Evolutionary conservation across 1,140 invertebrate genomes (phyloP), one percentile per base, ranked within the genome.

Genomic region (Halesus radiatus): DNA sequence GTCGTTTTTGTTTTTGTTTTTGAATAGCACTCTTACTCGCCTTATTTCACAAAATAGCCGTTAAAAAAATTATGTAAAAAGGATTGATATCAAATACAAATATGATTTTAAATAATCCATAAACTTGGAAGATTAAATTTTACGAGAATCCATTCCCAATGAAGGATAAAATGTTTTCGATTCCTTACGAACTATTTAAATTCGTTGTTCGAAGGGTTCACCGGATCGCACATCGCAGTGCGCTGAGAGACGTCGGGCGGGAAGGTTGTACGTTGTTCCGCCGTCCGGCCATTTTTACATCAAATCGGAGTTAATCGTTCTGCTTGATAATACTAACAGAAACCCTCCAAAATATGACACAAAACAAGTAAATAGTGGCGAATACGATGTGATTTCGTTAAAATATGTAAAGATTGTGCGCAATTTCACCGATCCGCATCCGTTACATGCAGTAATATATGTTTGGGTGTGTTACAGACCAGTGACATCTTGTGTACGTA

Each of bases 391-490:
- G 53, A 75, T 75, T 58, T 58, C n/a, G 10, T 15, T 18, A 23
- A 7, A 72, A 52, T 72, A 50, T 72, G 68, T 3, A 3, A 72
- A 20, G 26, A n/a, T 52, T 20, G 13, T 53, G 68, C 20, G 68
- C 18, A 72, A 50, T 23, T 18, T 50, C 45, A 58, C 56, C 23
- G 18, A 13, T 58, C 58, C 56, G n/a, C 53, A 26, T 32, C 23
- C 22, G 23, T 58, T 75, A 75, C 73, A 29, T 29, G 26, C 26
- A 29, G 26, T 29, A 54, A 76, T 78, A 76, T 78, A 78, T 78
- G 76, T 70, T 78, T 72, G 77, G 77, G 77, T 79, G 77, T 79
- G 77, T 79, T 79, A 72, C 66, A 72, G 64, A 72, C 18, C n/a
- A 70, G 64, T 78, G 76, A 78, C 76, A 66, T 58, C 18, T 58